Conservation (phyloP, 2,888 invertebrate species). For the Cenopis cana region DNA sequence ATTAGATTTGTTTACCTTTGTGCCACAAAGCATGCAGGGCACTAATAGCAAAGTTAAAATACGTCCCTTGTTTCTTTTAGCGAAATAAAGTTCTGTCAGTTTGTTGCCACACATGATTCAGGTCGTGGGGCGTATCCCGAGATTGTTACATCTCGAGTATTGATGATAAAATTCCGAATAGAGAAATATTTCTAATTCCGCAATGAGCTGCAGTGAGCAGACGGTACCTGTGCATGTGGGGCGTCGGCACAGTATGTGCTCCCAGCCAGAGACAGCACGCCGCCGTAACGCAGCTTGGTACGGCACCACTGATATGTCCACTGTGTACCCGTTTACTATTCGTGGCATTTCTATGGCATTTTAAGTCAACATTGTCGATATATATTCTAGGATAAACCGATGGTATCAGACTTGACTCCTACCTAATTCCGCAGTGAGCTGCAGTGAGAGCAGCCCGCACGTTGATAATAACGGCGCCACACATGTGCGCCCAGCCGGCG, state of each 20-base stretch:
- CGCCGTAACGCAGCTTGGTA: slow-evolving; percentile 74
- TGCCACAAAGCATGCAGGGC: no score
- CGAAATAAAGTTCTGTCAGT: neutral
- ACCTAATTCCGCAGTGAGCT: slow-evolving; percentile 73
- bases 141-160: no score
- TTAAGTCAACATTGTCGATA: slow-evolving; percentile 50
- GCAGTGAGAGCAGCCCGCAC: slow-evolving; percentile 68
- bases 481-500: slow-evolving; percentile 67
- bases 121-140: neutral
- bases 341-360: slow-evolving; percentile 53
- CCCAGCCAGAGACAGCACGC: no score
- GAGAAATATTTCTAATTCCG: slow-evolving; percentile 45
- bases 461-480: slow-evolving; percentile 72
- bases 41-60: no score
- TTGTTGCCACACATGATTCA: neutral
- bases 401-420: slow-evolving; percentile 54
- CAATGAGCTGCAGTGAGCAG: slow-evolving; percentile 79
- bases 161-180: neutral
- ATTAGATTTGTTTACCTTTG: slow-evolving; percentile 1
- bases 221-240: no score
- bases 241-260: no score
- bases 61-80: neutral
- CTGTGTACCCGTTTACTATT: slow-evolving; percentile 77
- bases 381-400: slow-evolving; percentile 4
- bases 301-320: slow-evolving; percentile 71